phyloP scores from a whole-genome alignment of 53 echinoderm and acorn worm species.

The Hippasteria phrygiana region DNA sequence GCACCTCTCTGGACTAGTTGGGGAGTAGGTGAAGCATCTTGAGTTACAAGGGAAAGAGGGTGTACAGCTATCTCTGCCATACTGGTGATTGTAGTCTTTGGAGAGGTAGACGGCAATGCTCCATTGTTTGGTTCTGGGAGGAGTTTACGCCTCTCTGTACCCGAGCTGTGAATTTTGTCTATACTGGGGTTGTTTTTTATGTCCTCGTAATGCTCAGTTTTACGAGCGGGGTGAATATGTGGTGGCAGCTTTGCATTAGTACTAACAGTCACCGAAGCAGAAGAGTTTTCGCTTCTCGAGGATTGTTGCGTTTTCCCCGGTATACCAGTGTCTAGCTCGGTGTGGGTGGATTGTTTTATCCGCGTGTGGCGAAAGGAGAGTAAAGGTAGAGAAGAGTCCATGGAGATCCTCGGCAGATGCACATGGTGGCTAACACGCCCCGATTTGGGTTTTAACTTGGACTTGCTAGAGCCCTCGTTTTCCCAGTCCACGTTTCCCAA shows the following conservation, averaged over 20 bases:
- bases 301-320: neutral
- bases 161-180: neutral
- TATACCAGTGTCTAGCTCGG: constrained; percentile 10
- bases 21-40: neutral
- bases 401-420: constrained; percentile 37
- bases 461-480: neutral
- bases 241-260: neutral
- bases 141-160: neutral
- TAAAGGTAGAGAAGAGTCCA: constrained; percentile 32
- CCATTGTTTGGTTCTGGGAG: neutral
- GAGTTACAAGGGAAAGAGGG: neutral
- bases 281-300: neutral
- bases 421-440: neutral
- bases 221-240: neutral
- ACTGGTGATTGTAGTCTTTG: neutral
- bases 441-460: neutral
- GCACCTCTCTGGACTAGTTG: neutral
- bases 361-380: constrained; percentile 46
- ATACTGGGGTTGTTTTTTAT: neutral
- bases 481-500: neutral
- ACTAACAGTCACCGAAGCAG: neutral
- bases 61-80: neutral
- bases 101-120: neutral
- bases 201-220: neutral
- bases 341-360: constrained; percentile 33